Evolutionary conservation across 2,797 vertebrate species (phyloP).

Genomic region (Squalus acanthias): DNA sequence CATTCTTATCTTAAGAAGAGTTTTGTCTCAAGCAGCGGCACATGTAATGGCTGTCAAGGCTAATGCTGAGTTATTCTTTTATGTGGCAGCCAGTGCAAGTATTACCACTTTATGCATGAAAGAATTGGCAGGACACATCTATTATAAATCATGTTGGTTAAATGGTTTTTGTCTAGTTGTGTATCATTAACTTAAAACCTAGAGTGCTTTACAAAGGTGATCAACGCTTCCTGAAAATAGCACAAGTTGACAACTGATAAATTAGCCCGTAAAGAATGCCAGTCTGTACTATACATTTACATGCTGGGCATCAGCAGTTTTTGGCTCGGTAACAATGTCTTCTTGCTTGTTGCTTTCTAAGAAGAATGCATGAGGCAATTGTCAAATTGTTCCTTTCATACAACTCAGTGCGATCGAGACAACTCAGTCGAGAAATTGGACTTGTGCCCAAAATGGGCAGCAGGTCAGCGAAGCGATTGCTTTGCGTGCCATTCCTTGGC

Average conservation of each 20-base stretch:
- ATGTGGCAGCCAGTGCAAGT: neutral
- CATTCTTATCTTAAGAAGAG: neutral
- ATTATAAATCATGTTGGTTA: neutral
- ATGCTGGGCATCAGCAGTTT: neutral
- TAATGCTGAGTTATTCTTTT: neutral
- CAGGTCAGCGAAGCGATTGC: neutral
- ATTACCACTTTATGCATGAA: neutral
- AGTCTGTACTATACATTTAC: neutral
- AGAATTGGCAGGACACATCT: neutral
- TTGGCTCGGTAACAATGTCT: neutral
- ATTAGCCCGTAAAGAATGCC: slow-evolving; percentile 14
- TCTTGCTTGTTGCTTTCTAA: neutral
- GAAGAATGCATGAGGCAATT: slow-evolving; percentile 27
- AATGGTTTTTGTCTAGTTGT: neutral
- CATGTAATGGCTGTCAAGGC: neutral
- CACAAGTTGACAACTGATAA: slow-evolving; percentile 5
- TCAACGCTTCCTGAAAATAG: neutral
- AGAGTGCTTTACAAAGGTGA: neutral
- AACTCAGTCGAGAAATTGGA: neutral
- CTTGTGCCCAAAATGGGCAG: neutral
- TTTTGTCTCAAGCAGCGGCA: neutral
- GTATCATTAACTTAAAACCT: slow-evolving; percentile 23
- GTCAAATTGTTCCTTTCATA: slow-evolving; percentile 7
- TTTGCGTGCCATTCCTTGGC: neutral
- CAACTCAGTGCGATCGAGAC: neutral